phyloP scores from a whole-genome alignment of 2,888 invertebrate species.

The Trisateles emortualis region DNA sequence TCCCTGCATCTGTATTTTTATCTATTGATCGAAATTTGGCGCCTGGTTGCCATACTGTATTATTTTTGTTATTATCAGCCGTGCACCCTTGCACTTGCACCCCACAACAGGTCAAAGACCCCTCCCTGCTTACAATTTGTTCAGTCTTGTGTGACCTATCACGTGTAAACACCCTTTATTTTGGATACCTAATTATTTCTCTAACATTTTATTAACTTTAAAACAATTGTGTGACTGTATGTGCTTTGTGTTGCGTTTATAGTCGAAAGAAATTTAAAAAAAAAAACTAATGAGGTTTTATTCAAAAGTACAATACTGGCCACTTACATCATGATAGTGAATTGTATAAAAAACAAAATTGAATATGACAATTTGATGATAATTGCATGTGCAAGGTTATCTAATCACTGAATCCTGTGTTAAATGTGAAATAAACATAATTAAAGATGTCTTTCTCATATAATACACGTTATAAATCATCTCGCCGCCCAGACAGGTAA shows the following conservation, averaged over 20 bases:
- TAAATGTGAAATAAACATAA: neutral
- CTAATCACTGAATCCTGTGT: constrained; percentile 8
- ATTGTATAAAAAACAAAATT: neutral
- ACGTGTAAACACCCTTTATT: neutral
- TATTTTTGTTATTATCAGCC: neutral
- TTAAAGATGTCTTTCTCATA: constrained; percentile 43
- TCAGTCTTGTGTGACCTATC: constrained; percentile 9
- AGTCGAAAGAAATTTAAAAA: constrained; percentile 4
- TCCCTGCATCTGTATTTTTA: neutral
- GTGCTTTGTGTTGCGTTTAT: too few species aligned
- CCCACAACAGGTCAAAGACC: neutral
- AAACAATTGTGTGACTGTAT: too few species aligned
- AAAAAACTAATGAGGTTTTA: neutral
- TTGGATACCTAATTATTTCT: too few species aligned
- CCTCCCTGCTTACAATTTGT: neutral
- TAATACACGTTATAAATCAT: constrained; percentile 42
- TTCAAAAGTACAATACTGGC: constrained; percentile 1
- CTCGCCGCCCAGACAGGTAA: constrained; percentile 16
- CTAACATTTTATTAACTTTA: too few species aligned
- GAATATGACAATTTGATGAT: constrained; percentile 1
- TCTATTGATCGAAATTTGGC: too few species aligned
- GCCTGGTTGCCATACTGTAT: too few species aligned
- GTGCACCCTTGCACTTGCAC: neutral
- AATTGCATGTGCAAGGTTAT: constrained; percentile 2
- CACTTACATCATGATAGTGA: neutral